Base-by-base conservation (phyloP, 2,113 vertebrate species). In the Neolamprologus devosi region DNA sequence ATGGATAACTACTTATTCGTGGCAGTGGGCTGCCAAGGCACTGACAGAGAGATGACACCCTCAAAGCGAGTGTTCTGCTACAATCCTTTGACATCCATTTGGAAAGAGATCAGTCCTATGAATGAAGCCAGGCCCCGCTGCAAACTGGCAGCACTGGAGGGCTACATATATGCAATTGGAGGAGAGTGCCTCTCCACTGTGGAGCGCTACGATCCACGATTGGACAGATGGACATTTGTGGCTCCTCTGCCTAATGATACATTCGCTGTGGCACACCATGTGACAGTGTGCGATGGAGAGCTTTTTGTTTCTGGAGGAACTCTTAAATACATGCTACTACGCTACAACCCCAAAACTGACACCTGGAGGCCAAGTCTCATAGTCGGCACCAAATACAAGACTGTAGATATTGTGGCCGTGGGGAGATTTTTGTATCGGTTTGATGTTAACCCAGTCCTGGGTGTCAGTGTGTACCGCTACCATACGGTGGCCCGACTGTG, bases 1-100 rank as follows among this genome's bases (percentile, higher is more conserved):
- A 97, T 99, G 96, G 98, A 98, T 94, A 99, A 99, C 91, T 99
- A 99, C 86, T 96, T 99, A 57, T 99, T 99, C 1, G 91, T 99
- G 80, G 97, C 96, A n/a, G 96, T 97, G 0, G 98, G 98, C 37
- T 98, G 97, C 9, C 95, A 97, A 90, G 95, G 97, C 6, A 10
- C 12, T 0, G 95, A 95, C 30, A 78, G 17, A 45, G 86, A 54
- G 3, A 94, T 94, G 87, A 96, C 87, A 28, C 97, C 97, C 3
- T 98, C 98, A 85, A 97, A 95, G 81, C 97, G 95, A 1, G 98
- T 98, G 90, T 98, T 99, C 96, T 98, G 98, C 96, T 99, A 97
- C 89, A 98, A 99, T 92, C 99, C 98, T 0, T 53, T 97, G 85
- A 98, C 98, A 1, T 93, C 94, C 70, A 97, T 97, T 95, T 99